These are phyloP conservation scores for Australoheros scitulus DNA, from an alignment of 2,113 vertebrate species.

Conservation along the genomic window DNA sequence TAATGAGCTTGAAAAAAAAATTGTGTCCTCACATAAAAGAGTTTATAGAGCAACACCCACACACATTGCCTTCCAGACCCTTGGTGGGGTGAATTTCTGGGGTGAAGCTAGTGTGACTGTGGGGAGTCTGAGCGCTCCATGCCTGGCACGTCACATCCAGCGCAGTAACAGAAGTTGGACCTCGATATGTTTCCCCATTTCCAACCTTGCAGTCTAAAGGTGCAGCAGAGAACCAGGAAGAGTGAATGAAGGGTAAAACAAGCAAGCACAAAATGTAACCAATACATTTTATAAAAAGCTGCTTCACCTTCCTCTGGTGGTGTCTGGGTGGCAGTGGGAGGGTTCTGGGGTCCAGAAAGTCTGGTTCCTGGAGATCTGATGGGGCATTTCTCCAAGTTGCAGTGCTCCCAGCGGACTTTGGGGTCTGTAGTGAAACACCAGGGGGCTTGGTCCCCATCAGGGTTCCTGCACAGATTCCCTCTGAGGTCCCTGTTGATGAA, in stretches of 20 bases:
- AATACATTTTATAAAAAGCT: too few species aligned
- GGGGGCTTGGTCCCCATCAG: constrained; percentile 85
- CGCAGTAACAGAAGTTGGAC: constrained; percentile 82
- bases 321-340: not conserved
- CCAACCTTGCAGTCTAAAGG: constrained; percentile 84
- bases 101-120: constrained; percentile 85
- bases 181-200: constrained; percentile 84
- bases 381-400: constrained; percentile 84
- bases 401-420: constrained; percentile 90
- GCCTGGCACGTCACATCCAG: constrained; percentile 86
- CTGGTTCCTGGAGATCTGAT: not conserved
- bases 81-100: constrained; percentile 79
- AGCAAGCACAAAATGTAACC: not conserved
- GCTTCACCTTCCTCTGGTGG: constrained; percentile 13
- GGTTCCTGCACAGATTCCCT: constrained; percentile 94
- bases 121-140: constrained; percentile 88
- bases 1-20: not conserved
- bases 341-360: not conserved
- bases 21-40: not conserved
- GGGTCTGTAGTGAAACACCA: constrained; percentile 96
- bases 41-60: not conserved
- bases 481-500: constrained; percentile 81
- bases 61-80: constrained; percentile 86
- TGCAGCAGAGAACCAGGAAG: not conserved
- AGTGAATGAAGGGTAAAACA: not conserved